These are phyloP conservation scores for Acanthurus lineatus DNA, from an alignment of 2,797 vertebrate species.

Conservation along the genomic window DNA sequence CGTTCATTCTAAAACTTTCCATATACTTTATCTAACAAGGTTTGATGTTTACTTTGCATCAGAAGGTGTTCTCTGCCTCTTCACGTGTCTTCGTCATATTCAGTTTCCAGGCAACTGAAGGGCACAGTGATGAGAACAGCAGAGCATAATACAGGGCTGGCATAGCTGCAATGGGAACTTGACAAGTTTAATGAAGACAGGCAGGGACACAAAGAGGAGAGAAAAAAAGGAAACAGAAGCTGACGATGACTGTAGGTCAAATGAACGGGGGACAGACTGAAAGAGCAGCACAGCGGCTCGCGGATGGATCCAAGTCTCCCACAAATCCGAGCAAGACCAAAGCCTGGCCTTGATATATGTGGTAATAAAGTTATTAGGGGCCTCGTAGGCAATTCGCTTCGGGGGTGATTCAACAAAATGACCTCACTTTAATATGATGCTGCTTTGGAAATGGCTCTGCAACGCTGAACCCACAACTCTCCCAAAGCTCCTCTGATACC, in stretches of 20 bases:
- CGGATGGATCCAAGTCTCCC: conserved; percentile 46
- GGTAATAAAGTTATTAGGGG: conserved; percentile 73
- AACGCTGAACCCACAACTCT: conserved; percentile 44
- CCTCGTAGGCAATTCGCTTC: conserved; percentile 44
- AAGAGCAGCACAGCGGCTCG: conserved; percentile 40
- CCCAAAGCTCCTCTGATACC: conserved; percentile 52
- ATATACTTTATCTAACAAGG: conserved; percentile 51
- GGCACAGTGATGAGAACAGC: conserved; percentile 68
- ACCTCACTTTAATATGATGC: conserved; percentile 65
- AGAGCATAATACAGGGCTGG: conserved; percentile 68
- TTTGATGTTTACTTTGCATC: conserved; percentile 63
- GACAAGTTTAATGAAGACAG: conserved; percentile 81
- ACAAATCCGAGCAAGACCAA: conserved; percentile 35
- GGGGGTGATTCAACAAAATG: conserved; percentile 63
- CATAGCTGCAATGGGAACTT: conserved; percentile 62
- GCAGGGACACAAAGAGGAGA: conserved; percentile 67
- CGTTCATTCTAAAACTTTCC: conserved; percentile 45
- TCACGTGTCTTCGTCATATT: conserved; percentile 61
- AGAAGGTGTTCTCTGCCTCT: conserved; percentile 68
- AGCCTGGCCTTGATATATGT: conserved; percentile 63
- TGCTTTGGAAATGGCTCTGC: conserved; percentile 54
- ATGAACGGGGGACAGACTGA: conserved; percentile 36
- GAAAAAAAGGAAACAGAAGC: conserved; percentile 51
- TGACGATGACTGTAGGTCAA: conserved; percentile 60
- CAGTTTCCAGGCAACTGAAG: conserved; percentile 81